Evolutionary conservation across 2,888 invertebrate genomes (phyloP).

Genomic region (Chymomyza procnemis): DNA sequence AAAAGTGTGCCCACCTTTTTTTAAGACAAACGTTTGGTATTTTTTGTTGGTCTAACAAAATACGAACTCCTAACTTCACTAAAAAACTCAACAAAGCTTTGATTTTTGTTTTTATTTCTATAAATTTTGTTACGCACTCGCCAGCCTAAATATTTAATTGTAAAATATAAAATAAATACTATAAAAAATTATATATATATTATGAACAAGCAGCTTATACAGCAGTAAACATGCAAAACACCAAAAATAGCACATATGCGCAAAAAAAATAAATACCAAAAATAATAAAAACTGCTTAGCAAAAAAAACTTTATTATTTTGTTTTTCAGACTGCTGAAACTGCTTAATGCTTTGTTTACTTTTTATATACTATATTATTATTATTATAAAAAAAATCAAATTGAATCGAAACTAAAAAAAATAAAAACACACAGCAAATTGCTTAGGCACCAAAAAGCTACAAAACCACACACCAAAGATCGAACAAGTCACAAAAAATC

Average conservation of each 20-base stretch:
- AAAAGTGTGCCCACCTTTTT: slow-evolving; percentile 20
- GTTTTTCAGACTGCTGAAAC: not conserved
- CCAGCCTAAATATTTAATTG: not conserved
- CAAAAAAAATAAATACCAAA: too few species aligned
- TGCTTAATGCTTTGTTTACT: slow-evolving; percentile 41
- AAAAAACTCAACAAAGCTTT: not conserved
- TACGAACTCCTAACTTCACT: not conserved
- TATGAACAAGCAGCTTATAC: not conserved
- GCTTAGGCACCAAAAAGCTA: slow-evolving; percentile 72
- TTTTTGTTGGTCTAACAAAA: not conserved
- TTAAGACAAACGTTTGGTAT: not conserved
- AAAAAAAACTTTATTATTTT: not conserved
- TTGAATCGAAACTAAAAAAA: slow-evolving; percentile 30
- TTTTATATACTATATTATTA: slow-evolving; percentile 22
- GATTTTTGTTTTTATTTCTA: not conserved
- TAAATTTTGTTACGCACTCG: not conserved
- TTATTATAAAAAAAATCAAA: slow-evolving; percentile 1
- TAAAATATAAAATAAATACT: not conserved
- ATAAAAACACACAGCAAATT: slow-evolving; percentile 62
- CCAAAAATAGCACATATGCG: not conserved
- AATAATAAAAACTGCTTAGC: not conserved
- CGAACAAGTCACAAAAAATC: slow-evolving; percentile 41
- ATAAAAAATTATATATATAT: too few species aligned
- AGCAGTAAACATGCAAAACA: not conserved
- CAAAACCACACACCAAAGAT: slow-evolving; percentile 57